Evolutionary conservation across 1,140 invertebrate genomes (phyloP), one percentile per base, ranked within the genome.

Genomic region (Lordiphosa collinella): DNA sequence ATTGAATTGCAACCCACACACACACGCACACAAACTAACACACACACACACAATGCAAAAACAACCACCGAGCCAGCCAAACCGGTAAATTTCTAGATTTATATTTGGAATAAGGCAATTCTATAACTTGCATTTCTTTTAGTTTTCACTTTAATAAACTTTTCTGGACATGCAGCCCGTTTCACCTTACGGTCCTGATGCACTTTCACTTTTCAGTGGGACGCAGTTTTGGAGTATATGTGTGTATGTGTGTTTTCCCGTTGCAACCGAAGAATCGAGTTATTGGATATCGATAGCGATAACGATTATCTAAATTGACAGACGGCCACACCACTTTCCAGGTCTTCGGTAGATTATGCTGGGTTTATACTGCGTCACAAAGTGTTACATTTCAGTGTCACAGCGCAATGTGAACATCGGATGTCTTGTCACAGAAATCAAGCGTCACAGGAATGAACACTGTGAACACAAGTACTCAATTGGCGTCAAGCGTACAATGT

Each of bases 141-240:
- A 13, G 1, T 62, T 72, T 61, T 35, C 16, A 50, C 56, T 58
- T 13, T 34, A 32, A 7, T 29, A 29, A n/a, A 35, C 56, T 52
- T 41, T 72, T 62, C 58, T 84, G 56, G 58, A 57, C 35, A 35
- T 46, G 25, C 43, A 31, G 40, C 50, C 41, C 50, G 41, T 44
- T 38, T 22, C 40, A 52, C 35, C 18, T 36, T 34, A 47, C 43
- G 51, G 35, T 32, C 35, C 35, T 55, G 22, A 11, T 29, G 38
- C 57, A 85, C 73, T 84, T 84, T 84, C 78, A 84, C 78, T 84
- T 84, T 84, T 84, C 68, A 82, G 56, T 82, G 72, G 76, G 78
- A 78, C 72, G 78, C 78, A 84, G 59, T 78, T 73, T 73, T 67
- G 41, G 18, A 22, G 18, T 22, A 12, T 44, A 3, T 43, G 22